phyloP scores from a whole-genome alignment of 2,797 vertebrate genomes.

The Notoglanidium macrostoma region DNA sequence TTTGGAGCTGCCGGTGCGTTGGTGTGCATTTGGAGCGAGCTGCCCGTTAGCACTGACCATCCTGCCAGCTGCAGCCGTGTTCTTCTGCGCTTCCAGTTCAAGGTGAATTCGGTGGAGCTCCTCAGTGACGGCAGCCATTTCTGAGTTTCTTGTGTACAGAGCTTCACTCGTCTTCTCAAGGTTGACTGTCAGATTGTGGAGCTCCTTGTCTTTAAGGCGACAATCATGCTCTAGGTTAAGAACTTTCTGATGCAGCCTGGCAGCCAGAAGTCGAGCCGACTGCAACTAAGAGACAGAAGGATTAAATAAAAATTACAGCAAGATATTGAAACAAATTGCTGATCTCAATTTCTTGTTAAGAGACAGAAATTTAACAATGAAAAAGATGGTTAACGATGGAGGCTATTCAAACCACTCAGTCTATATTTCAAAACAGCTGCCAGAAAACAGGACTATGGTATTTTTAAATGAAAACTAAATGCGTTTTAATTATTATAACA shows the following conservation, averaged over 20 bases:
- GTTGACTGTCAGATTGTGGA: conserved; percentile 51
- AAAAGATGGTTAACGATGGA: not conserved
- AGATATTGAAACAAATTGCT: not conserved
- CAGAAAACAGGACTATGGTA: not conserved
- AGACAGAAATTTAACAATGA: not conserved
- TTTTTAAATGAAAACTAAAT: not conserved
- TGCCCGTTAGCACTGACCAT: conserved; percentile 42
- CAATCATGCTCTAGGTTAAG: conserved; percentile 53
- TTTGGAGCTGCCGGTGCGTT: conserved; percentile 45
- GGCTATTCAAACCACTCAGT: not conserved
- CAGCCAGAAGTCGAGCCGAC: conserved; percentile 56
- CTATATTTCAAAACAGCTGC: not conserved
- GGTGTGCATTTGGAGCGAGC: not conserved
- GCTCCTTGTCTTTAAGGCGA: conserved; percentile 49
- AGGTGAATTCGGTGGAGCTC: conserved; percentile 50
- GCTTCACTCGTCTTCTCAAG: conserved; percentile 53
- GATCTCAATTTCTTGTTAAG: not conserved
- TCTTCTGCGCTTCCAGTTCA: conserved; percentile 41
- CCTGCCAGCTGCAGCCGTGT: not conserved
- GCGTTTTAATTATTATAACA: not conserved
- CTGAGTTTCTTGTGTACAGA: conserved; percentile 46
- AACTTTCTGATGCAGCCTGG: conserved; percentile 56
- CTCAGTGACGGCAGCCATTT: conserved; percentile 42
- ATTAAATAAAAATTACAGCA: not conserved
- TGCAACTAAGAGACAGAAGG: conserved; percentile 52